phyloP scores from a whole-genome alignment of 2,797 vertebrate species.

The Malacoraja senta region DNA sequence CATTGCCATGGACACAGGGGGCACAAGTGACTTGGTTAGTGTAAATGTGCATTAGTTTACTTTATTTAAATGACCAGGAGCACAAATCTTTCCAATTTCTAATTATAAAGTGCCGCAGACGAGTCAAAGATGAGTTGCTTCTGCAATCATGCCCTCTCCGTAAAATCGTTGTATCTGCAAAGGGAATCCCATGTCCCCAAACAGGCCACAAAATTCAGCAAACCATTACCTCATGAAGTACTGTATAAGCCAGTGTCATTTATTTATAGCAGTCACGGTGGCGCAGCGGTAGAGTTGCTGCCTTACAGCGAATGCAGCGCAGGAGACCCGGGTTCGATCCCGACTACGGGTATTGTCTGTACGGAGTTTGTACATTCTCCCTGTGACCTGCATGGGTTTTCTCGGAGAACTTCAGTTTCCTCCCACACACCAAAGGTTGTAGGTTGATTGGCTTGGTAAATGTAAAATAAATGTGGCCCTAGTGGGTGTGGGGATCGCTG shows the following conservation, averaged over 20 bases:
- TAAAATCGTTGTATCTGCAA: not conserved
- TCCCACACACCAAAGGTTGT: too few relatives aligned
- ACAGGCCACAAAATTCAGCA: not conserved
- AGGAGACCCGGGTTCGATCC: too few relatives aligned
- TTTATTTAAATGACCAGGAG: not conserved
- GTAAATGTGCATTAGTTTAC: not conserved
- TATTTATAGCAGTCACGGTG: not conserved
- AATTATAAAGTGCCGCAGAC: not conserved
- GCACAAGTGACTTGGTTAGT: not conserved
- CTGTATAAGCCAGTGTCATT: not conserved
- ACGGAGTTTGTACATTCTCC: too few relatives aligned
- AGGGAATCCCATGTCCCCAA: not conserved
- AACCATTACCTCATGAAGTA: not conserved
- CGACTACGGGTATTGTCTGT: too few relatives aligned
- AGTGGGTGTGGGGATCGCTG: too few relatives aligned
- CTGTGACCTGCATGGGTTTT: too few relatives aligned
- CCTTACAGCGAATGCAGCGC: too few relatives aligned
- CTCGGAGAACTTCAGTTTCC: too few relatives aligned
- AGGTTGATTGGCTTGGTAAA: too few relatives aligned
- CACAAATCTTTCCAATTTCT: not conserved
- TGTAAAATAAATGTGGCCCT: too few relatives aligned
- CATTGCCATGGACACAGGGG: not conserved
- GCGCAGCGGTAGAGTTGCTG: too few relatives aligned
- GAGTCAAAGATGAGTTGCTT: not conserved
- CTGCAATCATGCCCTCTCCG: not conserved